Evolutionary conservation across 2,888 invertebrate species (phyloP).

Genomic region (Thumatha senex): DNA sequence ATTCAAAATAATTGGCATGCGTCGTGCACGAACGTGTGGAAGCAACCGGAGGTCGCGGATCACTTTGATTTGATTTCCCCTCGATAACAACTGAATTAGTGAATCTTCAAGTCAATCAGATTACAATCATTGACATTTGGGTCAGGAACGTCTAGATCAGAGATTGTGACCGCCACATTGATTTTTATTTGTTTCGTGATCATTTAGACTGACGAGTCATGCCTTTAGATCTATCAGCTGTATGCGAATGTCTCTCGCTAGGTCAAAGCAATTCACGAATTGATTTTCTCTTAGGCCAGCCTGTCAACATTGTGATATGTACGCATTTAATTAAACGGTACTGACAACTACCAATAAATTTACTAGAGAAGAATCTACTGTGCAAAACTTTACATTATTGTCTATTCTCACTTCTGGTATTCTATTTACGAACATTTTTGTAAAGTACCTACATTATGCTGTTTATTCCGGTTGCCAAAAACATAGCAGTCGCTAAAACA

Average conservation of each 20-base stretch:
- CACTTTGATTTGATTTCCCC: constrained; percentile 44
- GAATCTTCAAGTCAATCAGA: constrained; percentile 74
- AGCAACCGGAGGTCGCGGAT: constrained; percentile 35
- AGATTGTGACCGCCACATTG: constrained; percentile 60
- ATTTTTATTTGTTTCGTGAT: constrained; percentile 68
- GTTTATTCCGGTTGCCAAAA: too few relatives aligned
- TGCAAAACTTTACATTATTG: too few relatives aligned
- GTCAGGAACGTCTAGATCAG: constrained; percentile 66
- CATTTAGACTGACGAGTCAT: constrained; percentile 68
- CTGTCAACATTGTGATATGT: constrained; percentile 5
- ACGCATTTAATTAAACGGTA: not conserved
- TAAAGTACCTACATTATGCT: too few relatives aligned
- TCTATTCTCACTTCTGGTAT: too few relatives aligned
- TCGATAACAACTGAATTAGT: constrained; percentile 51
- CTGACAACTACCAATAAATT: too few relatives aligned
- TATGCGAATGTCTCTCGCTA: constrained; percentile 46
- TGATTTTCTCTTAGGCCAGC: constrained; percentile 32
- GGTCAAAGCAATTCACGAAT: constrained; percentile 34
- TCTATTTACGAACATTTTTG: too few relatives aligned
- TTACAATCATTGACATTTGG: constrained; percentile 68
- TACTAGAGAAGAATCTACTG: too few relatives aligned
- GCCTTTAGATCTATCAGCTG: constrained; percentile 52
- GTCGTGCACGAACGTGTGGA: constrained; percentile 36
- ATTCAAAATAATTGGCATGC: constrained; percentile 32
- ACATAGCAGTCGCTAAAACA: too few relatives aligned